phyloP scores from a whole-genome alignment of 1,140 invertebrate genomes.

The Nomia melanderi region DNA sequence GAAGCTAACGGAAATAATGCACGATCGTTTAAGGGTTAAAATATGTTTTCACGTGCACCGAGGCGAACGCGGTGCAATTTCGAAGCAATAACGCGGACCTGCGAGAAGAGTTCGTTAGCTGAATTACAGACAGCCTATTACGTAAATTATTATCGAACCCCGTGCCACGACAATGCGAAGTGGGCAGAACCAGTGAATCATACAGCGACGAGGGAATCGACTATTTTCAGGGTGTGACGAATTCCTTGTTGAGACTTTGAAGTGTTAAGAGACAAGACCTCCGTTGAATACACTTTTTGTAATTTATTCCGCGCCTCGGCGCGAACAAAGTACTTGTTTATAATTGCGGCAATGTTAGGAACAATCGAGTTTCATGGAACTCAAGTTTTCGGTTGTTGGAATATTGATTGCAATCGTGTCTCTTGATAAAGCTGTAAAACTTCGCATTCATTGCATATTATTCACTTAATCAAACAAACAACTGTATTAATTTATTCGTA shows the following conservation, averaged over 20 bases:
- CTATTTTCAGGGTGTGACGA: slow-evolving; percentile 41
- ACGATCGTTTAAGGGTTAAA: no score
- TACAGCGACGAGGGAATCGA: slow-evolving; percentile 18
- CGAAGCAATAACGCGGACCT: not conserved
- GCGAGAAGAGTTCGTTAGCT: slow-evolving; percentile 16
- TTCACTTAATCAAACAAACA: no score
- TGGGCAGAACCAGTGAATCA: slow-evolving; percentile 45
- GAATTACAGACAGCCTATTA: slow-evolving; percentile 33
- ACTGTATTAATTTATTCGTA: no score
- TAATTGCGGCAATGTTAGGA: no score
- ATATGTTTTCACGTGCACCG: no score
- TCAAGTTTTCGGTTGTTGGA: no score
- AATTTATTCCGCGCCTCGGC: not conserved
- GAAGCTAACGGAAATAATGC: no score
- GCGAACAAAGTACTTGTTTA: no score
- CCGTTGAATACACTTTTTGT: not conserved
- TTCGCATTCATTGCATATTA: no score
- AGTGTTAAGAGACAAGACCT: not conserved
- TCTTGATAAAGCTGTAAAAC: no score
- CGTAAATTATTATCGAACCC: slow-evolving; percentile 51
- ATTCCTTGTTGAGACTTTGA: not conserved
- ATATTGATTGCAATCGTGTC: no score
- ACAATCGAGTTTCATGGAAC: no score
- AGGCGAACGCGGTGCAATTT: not conserved
- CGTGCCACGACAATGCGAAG: slow-evolving; percentile 26